These are phyloP conservation scores for Hirtodrosophila cameraria DNA, from an alignment of 2,888 invertebrate genomes.

Conservation along the genomic window DNA sequence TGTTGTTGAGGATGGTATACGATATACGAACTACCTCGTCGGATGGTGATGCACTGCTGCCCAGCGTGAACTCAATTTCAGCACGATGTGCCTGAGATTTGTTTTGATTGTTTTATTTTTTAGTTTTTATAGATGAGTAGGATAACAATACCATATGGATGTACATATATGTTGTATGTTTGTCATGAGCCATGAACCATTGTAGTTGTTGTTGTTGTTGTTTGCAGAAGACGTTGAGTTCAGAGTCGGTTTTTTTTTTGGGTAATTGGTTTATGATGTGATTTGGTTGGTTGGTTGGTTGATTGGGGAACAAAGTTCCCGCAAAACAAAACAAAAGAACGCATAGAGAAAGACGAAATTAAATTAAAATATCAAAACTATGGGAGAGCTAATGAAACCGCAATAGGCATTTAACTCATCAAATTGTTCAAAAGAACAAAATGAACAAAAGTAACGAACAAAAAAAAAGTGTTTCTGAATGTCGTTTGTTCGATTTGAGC, in stretches of 20 bases:
- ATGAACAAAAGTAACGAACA: neutral
- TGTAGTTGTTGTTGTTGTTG: slow-evolving; percentile 40
- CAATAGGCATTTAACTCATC: neutral
- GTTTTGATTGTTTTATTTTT: too few relatives aligned
- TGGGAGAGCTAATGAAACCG: slow-evolving; percentile 3
- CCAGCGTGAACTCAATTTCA: slow-evolving; percentile 96
- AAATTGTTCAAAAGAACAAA: neutral
- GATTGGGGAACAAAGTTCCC: slow-evolving; percentile 19
- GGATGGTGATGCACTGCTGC: slow-evolving; percentile 85
- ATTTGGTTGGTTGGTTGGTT: slow-evolving; percentile 20
- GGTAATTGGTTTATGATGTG: slow-evolving; percentile 34
- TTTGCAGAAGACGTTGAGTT: slow-evolving; percentile 40
- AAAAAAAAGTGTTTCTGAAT: too few relatives aligned
- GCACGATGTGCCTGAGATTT: slow-evolving; percentile 91
- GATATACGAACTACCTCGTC: slow-evolving; percentile 88
- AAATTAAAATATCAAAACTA: slow-evolving; percentile 8
- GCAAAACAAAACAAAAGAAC: slow-evolving; percentile 50
- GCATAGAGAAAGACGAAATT: slow-evolving; percentile 31
- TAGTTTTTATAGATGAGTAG: slow-evolving; percentile 44
- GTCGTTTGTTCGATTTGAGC: too few relatives aligned
- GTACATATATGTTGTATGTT: slow-evolving; percentile 37
- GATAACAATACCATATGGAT: slow-evolving; percentile 59
- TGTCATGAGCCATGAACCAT: slow-evolving; percentile 69
- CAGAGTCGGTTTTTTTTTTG: slow-evolving; percentile 7
- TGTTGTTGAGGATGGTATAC: slow-evolving; percentile 34